phyloP scores from a whole-genome alignment of 1,140 invertebrate genomes.

The Drosophila repleta region DNA sequence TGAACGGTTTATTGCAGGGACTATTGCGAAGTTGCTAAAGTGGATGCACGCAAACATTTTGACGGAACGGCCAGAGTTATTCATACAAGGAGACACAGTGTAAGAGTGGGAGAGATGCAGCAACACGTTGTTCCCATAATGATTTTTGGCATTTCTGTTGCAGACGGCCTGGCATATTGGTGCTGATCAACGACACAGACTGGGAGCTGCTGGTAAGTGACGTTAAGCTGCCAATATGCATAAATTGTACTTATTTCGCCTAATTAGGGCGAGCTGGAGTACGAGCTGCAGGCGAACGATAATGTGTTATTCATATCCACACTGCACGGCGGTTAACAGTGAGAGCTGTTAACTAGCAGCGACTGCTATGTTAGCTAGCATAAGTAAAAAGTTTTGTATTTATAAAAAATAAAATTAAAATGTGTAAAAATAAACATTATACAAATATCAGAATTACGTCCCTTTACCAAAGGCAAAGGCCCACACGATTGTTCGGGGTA shows the following conservation, averaged over 20 bases:
- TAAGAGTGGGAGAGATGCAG: slow-evolving; percentile 83
- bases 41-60: slow-evolving; percentile 95
- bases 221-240: not conserved
- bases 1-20: slow-evolving; percentile 86
- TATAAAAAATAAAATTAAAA: slow-evolving; percentile 13
- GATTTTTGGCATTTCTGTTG: slow-evolving; percentile 70
- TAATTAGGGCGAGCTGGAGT: slow-evolving; percentile 85
- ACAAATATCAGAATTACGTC: slow-evolving; percentile 75
- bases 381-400: slow-evolving; percentile 29
- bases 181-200: slow-evolving; percentile 95
- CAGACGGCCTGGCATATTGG: slow-evolving; percentile 95
- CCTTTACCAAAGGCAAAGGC: slow-evolving; percentile 70
- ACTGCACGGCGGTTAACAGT: slow-evolving; percentile 85
- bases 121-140: not conserved
- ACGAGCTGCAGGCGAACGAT: slow-evolving; percentile 85
- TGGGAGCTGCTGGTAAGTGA: slow-evolving; percentile 93
- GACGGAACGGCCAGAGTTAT: slow-evolving; percentile 94
- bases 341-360: not conserved
- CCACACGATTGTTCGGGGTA: slow-evolving; percentile 73
- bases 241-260: not conserved
- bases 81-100: slow-evolving; percentile 92
- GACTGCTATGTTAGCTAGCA: not conserved
- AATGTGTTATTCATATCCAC: slow-evolving; percentile 86
- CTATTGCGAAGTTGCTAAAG: slow-evolving; percentile 88
- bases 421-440: not conserved